Evolutionary conservation across 2,113 vertebrate species (phyloP), one percentile per base, ranked within the genome.

Genomic region (Erythrocercus mccallii): DNA sequence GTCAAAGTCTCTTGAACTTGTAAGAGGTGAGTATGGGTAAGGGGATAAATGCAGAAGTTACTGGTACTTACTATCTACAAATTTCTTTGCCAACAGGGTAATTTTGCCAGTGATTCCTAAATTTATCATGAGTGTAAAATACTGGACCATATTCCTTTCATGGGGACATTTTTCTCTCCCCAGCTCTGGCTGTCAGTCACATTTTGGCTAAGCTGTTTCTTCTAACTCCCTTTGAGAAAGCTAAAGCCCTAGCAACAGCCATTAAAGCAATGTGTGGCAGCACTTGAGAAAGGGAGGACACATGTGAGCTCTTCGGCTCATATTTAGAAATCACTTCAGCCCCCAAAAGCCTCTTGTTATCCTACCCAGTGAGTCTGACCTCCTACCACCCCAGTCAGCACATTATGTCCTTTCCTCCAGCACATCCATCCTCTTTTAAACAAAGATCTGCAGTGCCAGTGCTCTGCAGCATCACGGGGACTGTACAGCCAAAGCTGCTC

Each of bases 391-490:
- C 45, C 24, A 62, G 54, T 54, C 81, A 92, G 89, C 53, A 88
- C 57, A 66, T 30, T 0, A 0, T 20, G 74, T 86, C 57, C 66
- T 53, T 57, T 85, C 27, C 61, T 72, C 37, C 31, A 57, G 66
- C 15, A 2, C 0, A 0, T 62, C 18, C 0, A 0, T 30, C 18
- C 38, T 71, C 54, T 42, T 81, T 60, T 33, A 64, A 81, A 47
- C 35, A 33, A 66, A 54, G 28, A 20, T 66, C 38, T 5, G 6
- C 17, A 10, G 13, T 16, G 61, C 53, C 68, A 72, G 4, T 1
- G 31, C 24, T 54, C 76, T 70, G 79, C 60, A 40, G 80, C 27
- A 47, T 12, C 60, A 15, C 0, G 0, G 57, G 35, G 22, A 24
- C 58, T 7, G 30, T 11, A 3, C 21, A 20, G 31, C 1, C 5